These are phyloP conservation scores for Omphaloscelis lunosa DNA, from an alignment of 2,888 invertebrate genomes.

Conservation along the genomic window DNA sequence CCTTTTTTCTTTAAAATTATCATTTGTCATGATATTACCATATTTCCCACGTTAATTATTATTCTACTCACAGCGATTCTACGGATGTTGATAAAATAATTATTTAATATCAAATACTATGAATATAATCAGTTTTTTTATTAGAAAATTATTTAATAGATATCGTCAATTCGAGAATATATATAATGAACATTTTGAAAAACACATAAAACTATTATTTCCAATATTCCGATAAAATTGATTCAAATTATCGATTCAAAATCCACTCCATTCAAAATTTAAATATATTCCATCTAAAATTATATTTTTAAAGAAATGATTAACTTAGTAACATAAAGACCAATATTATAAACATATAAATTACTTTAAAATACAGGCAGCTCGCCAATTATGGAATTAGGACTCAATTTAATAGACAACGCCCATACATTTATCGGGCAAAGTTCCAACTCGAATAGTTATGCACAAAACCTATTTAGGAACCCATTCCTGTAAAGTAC, in stretches of 20 bases:
- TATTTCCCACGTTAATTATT: constrained; percentile 18
- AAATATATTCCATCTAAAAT: background rate
- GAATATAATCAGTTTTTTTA: background rate
- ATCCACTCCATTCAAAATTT: background rate
- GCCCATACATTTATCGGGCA: constrained; percentile 40
- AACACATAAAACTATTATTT: background rate
- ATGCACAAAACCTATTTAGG: constrained; percentile 31
- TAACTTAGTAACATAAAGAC: background rate
- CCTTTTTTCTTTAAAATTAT: background rate
- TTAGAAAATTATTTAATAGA: background rate
- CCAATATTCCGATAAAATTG: background rate
- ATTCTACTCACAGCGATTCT: background rate
- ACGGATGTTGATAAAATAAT: constrained; percentile 1
- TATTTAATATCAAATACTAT: background rate
- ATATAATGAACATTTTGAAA: background rate
- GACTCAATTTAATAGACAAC: constrained; percentile 34
- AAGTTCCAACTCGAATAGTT: constrained; percentile 39
- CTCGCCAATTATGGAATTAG: constrained; percentile 36
- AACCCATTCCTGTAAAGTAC: constrained; percentile 2
- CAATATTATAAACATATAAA: background rate
- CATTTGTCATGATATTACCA: background rate
- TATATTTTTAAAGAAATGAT: background rate
- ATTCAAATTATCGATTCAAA: background rate
- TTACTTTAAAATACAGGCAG: constrained; percentile 2
- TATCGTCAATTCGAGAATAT: background rate